Conservation (phyloP, 2,888 invertebrate species). For the Stenodema calcarata region DNA sequence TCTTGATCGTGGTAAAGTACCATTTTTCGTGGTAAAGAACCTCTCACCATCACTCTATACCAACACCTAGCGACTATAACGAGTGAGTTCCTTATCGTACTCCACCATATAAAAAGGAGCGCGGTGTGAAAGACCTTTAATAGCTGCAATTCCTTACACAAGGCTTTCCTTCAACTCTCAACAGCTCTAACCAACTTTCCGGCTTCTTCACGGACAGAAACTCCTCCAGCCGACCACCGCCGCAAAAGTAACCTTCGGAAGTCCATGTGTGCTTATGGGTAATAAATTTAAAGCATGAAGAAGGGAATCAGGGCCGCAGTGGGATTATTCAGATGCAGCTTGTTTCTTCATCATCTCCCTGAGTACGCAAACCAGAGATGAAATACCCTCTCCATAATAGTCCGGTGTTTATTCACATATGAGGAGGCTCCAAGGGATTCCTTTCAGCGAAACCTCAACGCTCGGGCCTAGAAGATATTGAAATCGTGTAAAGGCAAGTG, state of each 20-base stretch:
- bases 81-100: no score
- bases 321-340: not conserved
- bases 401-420: not conserved
- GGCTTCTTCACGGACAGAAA: no score
- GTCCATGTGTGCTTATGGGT: not conserved
- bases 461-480: not conserved
- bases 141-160: no score
- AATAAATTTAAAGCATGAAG: not conserved
- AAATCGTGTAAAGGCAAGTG: constrained; percentile 13
- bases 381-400: not conserved
- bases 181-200: no score
- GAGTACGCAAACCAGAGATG: not conserved
- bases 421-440: not conserved
- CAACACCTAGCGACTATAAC: no score
- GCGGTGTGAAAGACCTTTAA: no score
- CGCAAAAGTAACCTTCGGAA: not conserved
- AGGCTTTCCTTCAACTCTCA: no score
- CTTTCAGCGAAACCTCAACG: constrained; percentile 8
- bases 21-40: no score
- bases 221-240: not conserved
- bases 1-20: no score
- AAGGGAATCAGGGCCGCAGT: not conserved
- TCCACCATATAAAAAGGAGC: no score
- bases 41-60: no score
- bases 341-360: not conserved